Evolutionary conservation across 2,888 invertebrate genomes (phyloP).

Genomic region (Hemicrepidius hirtus): DNA sequence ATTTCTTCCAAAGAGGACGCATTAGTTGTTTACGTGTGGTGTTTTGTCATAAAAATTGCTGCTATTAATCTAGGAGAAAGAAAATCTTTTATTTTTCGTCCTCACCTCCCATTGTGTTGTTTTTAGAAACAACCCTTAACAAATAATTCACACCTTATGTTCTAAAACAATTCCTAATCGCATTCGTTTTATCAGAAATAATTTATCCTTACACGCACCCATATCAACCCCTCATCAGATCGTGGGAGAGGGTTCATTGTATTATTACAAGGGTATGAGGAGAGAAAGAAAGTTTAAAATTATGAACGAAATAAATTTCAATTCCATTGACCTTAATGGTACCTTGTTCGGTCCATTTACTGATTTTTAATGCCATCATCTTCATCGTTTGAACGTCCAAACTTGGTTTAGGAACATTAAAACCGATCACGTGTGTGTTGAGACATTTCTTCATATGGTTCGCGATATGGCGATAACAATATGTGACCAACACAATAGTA

Average conservation of each 20-base stretch:
- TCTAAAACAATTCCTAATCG: slow-evolving; percentile 9
- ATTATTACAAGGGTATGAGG: too few relatives aligned
- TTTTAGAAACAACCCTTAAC: slow-evolving; percentile 24
- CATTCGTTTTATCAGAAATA: slow-evolving; percentile 10
- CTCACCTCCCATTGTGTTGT: slow-evolving; percentile 23
- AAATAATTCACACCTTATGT: slow-evolving; percentile 34
- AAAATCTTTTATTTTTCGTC: slow-evolving; percentile 20
- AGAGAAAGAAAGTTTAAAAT: too few relatives aligned
- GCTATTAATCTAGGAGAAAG: slow-evolving; percentile 30
- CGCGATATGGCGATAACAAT: slow-evolving; percentile 41
- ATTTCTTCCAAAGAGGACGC: slow-evolving; percentile 9
- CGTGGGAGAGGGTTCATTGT: neutral
- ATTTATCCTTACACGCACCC: slow-evolving; percentile 8
- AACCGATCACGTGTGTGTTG: neutral
- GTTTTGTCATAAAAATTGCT: slow-evolving; percentile 31
- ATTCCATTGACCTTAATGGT: too few relatives aligned
- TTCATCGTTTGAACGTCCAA: neutral
- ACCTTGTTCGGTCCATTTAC: too few relatives aligned
- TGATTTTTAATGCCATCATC: too few relatives aligned
- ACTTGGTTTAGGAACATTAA: neutral
- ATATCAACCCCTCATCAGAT: neutral
- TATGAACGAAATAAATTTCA: too few relatives aligned
- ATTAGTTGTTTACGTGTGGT: slow-evolving; percentile 5
- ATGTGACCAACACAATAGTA: slow-evolving; percentile 40
- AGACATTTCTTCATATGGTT: slow-evolving; percentile 37